These are phyloP conservation scores for Aphodius granarius DNA, from an alignment of 2,888 invertebrate species.

Conservation along the genomic window DNA sequence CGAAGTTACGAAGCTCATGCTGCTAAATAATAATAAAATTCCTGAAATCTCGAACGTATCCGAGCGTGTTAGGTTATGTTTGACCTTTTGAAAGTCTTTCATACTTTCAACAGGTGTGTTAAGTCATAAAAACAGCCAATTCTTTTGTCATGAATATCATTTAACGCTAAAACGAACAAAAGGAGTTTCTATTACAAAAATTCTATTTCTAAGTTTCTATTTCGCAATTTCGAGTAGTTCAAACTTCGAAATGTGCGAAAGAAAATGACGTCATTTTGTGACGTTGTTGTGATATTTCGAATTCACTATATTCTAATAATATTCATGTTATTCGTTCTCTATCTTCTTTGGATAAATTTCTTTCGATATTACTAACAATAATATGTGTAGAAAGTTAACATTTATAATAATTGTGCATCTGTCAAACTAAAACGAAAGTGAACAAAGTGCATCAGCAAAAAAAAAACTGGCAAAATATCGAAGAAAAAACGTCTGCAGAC, in stretches of 20 bases:
- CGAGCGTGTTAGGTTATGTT: too few relatives aligned
- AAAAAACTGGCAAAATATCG: background rate
- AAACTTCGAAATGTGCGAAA: background rate
- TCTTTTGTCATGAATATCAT: too few relatives aligned
- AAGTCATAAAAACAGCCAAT: too few relatives aligned
- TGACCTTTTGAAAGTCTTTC: too few relatives aligned
- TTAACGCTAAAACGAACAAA: too few relatives aligned
- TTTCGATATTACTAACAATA: background rate
- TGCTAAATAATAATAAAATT: too few relatives aligned
- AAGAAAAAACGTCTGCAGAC: conserved; percentile 35
- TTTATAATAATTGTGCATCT: background rate
- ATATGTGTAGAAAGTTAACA: background rate
- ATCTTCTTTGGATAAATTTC: background rate
- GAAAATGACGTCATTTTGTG: background rate
- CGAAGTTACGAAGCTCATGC: too few relatives aligned
- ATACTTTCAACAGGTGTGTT: too few relatives aligned
- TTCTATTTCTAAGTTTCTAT: too few relatives aligned
- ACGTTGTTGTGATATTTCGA: background rate
- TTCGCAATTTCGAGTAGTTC: too few relatives aligned
- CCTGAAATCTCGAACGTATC: too few relatives aligned
- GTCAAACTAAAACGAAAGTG: background rate
- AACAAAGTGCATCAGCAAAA: background rate
- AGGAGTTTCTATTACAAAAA: too few relatives aligned
- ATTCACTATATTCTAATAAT: background rate
- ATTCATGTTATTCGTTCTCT: background rate